Base-by-base conservation (phyloP, 2,888 invertebrate genomes). In the Eupithecia abbreviata region DNA sequence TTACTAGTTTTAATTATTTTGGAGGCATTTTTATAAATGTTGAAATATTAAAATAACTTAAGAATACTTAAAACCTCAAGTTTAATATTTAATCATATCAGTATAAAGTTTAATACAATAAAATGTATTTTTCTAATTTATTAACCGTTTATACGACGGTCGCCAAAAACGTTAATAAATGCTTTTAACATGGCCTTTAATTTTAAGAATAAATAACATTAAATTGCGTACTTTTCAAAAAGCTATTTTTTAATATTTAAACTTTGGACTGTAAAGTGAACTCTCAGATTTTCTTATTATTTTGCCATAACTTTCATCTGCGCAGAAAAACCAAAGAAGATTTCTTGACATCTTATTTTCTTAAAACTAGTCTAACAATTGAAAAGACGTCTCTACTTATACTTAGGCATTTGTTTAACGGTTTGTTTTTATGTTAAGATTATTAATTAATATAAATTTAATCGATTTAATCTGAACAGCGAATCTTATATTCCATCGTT, bases 301-400 rank as follows among this genome's bases (percentile, higher is more conserved):
- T 77, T 77, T 77, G 80, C 82, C 82, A 82, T 82, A 79, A 75
- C 68, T 62, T 42, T 71, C 66, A 73, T 67, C 72, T 76, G 71
- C 43, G 71, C 84, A 84, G 84, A 86, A 82, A 86, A 87, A 89
- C 89, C 89, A 90, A 89, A 89, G 89, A 89, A 83, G 79, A 82
- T 77, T 80, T 80, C 73, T 69, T 77, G 77, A 73, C 77, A 73
- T 71, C 80, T 81, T 78, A 62, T 30, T 77, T 81, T 79, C 80
- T 81, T 79, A 81, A 81, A 80, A 84, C 85, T 84, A 84, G 84
- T 87, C 85, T 81, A 75, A 77, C 45, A 72, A 82, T 80, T 75
- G 41, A 76, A 72, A 76, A 74, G 75, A 78, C 75, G 75, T 74
- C 70, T 78, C 71, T 76, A 74, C 73, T 73, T 75, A 76, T 76